A percentile compares a stretch with the other conserved stretches of the same genome.
phyloP scores from a whole-genome alignment of 2,797 vertebrate species.

The Gastrophryne carolinensis region DNA sequence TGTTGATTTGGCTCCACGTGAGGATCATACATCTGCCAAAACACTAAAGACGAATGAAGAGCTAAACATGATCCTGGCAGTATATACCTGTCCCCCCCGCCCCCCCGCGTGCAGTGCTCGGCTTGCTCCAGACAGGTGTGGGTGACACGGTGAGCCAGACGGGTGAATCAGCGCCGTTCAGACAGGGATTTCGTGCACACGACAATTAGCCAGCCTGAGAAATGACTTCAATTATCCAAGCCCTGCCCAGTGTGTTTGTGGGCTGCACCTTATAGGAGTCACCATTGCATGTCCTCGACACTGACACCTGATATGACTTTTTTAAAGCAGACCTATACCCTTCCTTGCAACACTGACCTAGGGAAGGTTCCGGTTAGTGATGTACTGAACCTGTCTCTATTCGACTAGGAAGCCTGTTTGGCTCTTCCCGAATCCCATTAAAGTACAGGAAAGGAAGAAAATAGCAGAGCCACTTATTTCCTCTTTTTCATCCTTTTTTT shows the following conservation, averaged over 20 bases:
- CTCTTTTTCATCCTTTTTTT: too few species aligned
- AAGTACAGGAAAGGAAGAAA: too few species aligned
- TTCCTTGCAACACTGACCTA: too few species aligned
- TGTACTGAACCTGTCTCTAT: too few species aligned
- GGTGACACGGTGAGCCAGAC: constrained; percentile 39
- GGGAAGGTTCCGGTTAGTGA: too few species aligned
- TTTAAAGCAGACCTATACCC: too few species aligned
- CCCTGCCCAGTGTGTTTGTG: constrained; percentile 20
- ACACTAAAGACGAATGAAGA: neutral
- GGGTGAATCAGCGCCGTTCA: constrained; percentile 48
- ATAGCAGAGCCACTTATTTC: too few species aligned
- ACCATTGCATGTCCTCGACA: constrained; percentile 12
- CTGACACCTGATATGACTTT: neutral
- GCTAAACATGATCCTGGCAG: neutral
- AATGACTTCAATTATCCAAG: constrained; percentile 37
- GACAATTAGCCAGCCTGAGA: constrained; percentile 47
- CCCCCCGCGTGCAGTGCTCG: neutral
- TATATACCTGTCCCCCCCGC: neutral
- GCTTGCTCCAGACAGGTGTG: constrained; percentile 46
- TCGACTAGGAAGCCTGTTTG: too few species aligned
- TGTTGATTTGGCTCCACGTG: neutral
- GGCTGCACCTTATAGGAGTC: neutral
- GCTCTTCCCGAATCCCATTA: too few species aligned
- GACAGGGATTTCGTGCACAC: constrained; percentile 43
- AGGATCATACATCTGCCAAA: neutral